Percentiles rank a stretch among this genome's conserved stretches.
These are phyloP conservation scores for Melinopterus prodromus DNA, from an alignment of 2,888 invertebrate genomes.

Conservation along the genomic window DNA sequence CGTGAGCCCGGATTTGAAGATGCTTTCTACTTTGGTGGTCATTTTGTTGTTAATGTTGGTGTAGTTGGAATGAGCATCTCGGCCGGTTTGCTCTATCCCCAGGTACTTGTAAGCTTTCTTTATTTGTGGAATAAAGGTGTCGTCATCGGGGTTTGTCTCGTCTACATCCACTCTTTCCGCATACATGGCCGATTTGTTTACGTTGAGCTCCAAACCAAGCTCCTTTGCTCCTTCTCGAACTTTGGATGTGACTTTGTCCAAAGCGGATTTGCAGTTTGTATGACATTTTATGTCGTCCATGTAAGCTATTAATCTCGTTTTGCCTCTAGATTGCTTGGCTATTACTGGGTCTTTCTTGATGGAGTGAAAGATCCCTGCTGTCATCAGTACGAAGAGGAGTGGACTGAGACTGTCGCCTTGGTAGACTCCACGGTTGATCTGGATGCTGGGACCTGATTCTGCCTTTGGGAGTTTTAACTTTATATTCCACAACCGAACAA, in stretches of 20 bases:
- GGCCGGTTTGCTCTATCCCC: background rate
- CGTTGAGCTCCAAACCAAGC: conserved; percentile 10
- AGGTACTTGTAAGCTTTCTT: conserved; percentile 9
- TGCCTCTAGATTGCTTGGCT: background rate
- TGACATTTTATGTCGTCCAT: conserved; percentile 30
- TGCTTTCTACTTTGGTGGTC: background rate
- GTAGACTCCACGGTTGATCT: conserved; percentile 24
- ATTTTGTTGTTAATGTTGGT: conserved; percentile 6
- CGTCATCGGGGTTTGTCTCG: background rate
- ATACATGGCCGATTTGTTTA: conserved; percentile 7
- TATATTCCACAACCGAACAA: conserved; percentile 27
- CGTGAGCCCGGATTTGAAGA: conserved; percentile 9
- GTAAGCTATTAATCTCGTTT: background rate
- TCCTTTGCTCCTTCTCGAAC: conserved; percentile 13
- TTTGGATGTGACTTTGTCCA: conserved; percentile 13
- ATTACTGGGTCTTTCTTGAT: conserved; percentile 20
- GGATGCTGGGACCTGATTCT: background rate
- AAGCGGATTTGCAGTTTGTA: background rate
- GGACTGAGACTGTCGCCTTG: conserved; percentile 24
- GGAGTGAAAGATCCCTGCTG: conserved; percentile 4
- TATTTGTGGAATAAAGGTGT: background rate
- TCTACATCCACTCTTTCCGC: background rate
- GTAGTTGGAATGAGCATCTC: background rate
- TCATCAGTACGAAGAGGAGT: background rate
- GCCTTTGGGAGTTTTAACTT: background rate